Percentiles rank a stretch among this genome's conserved stretches.
phyloP scores from a whole-genome alignment of 2,888 invertebrate species.

The Arrhopalites spinosus region DNA sequence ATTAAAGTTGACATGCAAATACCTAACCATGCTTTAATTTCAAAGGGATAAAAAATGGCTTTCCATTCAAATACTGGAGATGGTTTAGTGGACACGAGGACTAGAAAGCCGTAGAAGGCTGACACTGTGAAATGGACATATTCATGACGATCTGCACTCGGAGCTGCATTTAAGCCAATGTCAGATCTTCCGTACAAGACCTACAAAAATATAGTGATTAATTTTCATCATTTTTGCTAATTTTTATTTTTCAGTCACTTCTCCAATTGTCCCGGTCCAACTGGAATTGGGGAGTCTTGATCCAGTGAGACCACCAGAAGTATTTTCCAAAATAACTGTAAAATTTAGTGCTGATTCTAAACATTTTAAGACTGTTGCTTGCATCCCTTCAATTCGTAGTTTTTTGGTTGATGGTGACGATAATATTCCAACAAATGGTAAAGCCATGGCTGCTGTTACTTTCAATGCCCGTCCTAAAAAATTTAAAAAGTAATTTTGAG shows the following conservation, averaged over 20 bases:
- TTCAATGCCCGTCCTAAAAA: slow-evolving; percentile 44
- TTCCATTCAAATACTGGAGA: slow-evolving; percentile 52
- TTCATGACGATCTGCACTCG: slow-evolving; percentile 46
- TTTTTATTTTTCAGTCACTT: too few relatives aligned
- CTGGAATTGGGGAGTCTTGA: slow-evolving; percentile 44
- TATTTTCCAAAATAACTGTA: slow-evolving; percentile 40
- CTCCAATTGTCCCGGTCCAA: slow-evolving; percentile 55
- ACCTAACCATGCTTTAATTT: slow-evolving; percentile 42
- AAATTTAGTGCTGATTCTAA: slow-evolving; percentile 48
- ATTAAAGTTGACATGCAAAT: slow-evolving; percentile 40
- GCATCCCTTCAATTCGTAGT: slow-evolving; percentile 50
- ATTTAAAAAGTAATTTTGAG: too few relatives aligned
- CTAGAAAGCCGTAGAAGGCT: slow-evolving; percentile 51
- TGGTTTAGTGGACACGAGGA: slow-evolving; percentile 52
- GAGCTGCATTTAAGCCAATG: slow-evolving; percentile 51
- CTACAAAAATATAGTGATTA: too few relatives aligned
- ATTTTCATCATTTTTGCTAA: too few relatives aligned
- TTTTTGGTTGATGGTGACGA: slow-evolving; percentile 37
- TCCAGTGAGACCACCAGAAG: slow-evolving; percentile 50
- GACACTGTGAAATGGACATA: slow-evolving; percentile 48
- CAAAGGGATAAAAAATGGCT: slow-evolving; percentile 54
- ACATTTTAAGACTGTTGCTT: slow-evolving; percentile 43
- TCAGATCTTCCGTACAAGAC: slow-evolving; percentile 47
- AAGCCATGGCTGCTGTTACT: slow-evolving; percentile 48
- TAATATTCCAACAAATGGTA: slow-evolving; percentile 47